Conservation (phyloP, 2,797 vertebrate species). For the Premnoplex brunnescens region DNA sequence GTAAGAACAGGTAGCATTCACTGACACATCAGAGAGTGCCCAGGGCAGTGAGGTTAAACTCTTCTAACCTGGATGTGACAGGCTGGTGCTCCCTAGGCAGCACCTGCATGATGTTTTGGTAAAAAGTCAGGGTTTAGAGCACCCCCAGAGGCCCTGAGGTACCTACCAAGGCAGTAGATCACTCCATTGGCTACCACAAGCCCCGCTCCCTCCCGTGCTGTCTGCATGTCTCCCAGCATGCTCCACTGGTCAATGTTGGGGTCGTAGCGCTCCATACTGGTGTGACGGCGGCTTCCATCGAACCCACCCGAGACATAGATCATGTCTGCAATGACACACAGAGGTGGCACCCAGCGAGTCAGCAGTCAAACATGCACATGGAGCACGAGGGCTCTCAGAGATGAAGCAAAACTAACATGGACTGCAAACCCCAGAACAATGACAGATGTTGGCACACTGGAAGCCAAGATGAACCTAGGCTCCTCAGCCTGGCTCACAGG, state of each 20-base stretch:
- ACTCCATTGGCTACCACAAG: conserved; percentile 95
- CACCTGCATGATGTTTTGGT: neutral
- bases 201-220: conserved; percentile 94
- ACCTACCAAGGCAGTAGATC: conserved; percentile 94
- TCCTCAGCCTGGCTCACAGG: neutral
- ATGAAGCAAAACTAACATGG: rapidly evolving
- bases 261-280: conserved; percentile 98
- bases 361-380: rapidly evolving
- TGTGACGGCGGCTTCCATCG: conserved; percentile 95
- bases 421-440: neutral
- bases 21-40: neutral
- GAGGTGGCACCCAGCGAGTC: neutral
- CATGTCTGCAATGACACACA: conserved; percentile 84
- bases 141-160: neutral
- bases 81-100: neutral
- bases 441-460: rapidly evolving
- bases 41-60: neutral
- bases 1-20: neutral
- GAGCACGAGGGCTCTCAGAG: neutral
- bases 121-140: neutral
- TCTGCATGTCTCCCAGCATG: conserved; percentile 99
- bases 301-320: conserved; percentile 98
- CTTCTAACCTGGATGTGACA: rapidly evolving
- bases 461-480: neutral
- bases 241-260: conserved; percentile 99